Conservation (phyloP, 30 jellyfish, hydroid and myxozoan genomes). For the Hydractinia symbiolongicarpus region DNA sequence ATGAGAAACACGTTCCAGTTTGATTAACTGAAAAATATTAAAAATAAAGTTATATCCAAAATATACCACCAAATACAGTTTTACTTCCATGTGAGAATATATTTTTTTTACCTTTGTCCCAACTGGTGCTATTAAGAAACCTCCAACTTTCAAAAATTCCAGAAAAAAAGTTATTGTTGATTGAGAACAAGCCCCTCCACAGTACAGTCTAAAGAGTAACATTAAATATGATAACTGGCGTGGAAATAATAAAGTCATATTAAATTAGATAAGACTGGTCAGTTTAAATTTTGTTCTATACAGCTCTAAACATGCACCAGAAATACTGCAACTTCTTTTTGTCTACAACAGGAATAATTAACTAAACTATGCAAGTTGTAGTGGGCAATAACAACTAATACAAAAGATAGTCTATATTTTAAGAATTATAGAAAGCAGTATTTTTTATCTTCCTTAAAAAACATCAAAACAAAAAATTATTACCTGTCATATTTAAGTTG, state of each 20-base stretch:
- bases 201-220: slow-evolving; percentile 74
- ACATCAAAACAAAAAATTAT: neutral
- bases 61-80: neutral
- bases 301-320: neutral
- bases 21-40: slow-evolving; percentile 51
- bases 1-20: slow-evolving; percentile 74
- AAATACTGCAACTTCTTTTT: neutral
- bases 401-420: neutral
- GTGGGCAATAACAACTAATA: too few relatives aligned
- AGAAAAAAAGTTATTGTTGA: slow-evolving; percentile 73
- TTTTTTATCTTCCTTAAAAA: neutral
- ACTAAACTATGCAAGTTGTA: too few relatives aligned
- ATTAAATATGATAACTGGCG: neutral
- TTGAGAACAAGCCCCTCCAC: slow-evolving; percentile 95
- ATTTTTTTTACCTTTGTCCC: slow-evolving; percentile 65
- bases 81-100: neutral
- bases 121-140: slow-evolving; percentile 93
- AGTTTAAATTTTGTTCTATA: neutral
- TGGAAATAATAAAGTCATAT: too few relatives aligned
- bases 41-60: neutral
- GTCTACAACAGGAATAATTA: too few relatives aligned
- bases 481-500: slow-evolving; percentile 96
- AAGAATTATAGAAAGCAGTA: neutral
- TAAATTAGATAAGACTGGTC: too few relatives aligned
- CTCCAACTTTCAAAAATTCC: slow-evolving; percentile 92